These are phyloP conservation scores for Pica pica DNA, from an alignment of 2,113 vertebrate genomes.

Conservation along the genomic window DNA sequence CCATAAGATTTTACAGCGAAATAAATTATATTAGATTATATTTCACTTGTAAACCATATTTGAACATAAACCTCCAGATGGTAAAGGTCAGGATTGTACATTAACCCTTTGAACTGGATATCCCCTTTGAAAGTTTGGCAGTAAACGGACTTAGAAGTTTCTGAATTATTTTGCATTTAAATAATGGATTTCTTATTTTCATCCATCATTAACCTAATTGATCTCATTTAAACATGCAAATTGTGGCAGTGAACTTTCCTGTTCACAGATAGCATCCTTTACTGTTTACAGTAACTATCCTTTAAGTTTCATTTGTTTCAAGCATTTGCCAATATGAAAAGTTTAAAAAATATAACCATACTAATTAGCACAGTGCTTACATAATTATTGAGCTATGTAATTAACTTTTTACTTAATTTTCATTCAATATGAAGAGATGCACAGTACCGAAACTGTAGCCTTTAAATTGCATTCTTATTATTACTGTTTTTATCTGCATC, in stretches of 20 bases:
- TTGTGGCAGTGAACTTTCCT: constrained; percentile 33
- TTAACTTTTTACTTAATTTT: constrained; percentile 8
- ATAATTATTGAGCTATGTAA: constrained; percentile 22
- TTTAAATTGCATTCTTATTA: neutral
- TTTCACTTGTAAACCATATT: constrained; percentile 16
- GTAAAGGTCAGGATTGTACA: constrained; percentile 36
- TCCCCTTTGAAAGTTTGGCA: constrained; percentile 57
- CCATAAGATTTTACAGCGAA: neutral
- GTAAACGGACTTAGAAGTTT: constrained; percentile 51
- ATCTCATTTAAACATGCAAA: constrained; percentile 65
- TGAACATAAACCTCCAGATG: constrained; percentile 20
- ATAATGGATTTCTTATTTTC: constrained; percentile 63
- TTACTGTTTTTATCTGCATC: neutral
- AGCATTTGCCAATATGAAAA: neutral
- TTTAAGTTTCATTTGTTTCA: constrained; percentile 18
- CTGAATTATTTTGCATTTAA: constrained; percentile 66
- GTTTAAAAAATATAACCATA: constrained; percentile 7
- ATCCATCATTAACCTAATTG: constrained; percentile 70
- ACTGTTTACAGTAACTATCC: neutral
- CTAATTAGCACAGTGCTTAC: neutral
- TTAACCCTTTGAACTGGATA: constrained; percentile 43
- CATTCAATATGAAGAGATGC: neutral
- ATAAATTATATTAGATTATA: constrained; percentile 23
- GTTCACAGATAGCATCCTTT: neutral
- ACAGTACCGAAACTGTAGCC: neutral